Conservation (phyloP, 1,140 invertebrate genomes). For the Mactra quadrangularis region DNA sequence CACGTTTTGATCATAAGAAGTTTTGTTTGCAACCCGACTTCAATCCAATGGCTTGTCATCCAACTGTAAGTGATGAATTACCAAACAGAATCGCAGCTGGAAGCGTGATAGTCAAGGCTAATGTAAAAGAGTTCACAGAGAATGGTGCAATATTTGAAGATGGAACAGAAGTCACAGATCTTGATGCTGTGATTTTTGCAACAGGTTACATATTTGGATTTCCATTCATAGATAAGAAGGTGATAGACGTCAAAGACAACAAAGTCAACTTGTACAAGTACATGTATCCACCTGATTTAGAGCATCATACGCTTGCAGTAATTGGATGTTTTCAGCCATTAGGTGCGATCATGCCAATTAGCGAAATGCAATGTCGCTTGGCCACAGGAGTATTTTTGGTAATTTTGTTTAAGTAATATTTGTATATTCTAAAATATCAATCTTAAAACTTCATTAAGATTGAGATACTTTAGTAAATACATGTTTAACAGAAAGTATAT, state of each 20-base stretch:
- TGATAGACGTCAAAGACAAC: slow-evolving; percentile 75
- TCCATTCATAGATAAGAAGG: slow-evolving; percentile 75
- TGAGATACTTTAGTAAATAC: too few relatives aligned
- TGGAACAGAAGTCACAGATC: slow-evolving; percentile 76
- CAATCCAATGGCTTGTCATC: slow-evolving; percentile 83
- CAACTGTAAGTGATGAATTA: slow-evolving; percentile 85
- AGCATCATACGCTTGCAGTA: slow-evolving; percentile 82
- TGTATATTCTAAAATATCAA: background rate
- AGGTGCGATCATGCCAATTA: slow-evolving; percentile 84
- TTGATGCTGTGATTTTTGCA: slow-evolving; percentile 77
- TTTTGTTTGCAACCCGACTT: slow-evolving; percentile 84
- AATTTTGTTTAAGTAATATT: background rate
- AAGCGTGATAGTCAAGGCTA: slow-evolving; percentile 82
- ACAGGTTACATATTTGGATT: slow-evolving; percentile 79
- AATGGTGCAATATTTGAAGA: slow-evolving; percentile 82
- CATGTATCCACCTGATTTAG: slow-evolving; percentile 83
- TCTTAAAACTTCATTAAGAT: background rate
- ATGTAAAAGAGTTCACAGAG: slow-evolving; percentile 79
- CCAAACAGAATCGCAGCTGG: slow-evolving; percentile 85
- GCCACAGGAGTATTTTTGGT: slow-evolving; percentile 73
- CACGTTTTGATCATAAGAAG: slow-evolving; percentile 84
- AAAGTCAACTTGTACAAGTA: slow-evolving; percentile 84
- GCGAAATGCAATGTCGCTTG: slow-evolving; percentile 73
- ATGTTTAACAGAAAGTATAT: too few relatives aligned
- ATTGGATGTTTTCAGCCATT: slow-evolving; percentile 85